Evolutionary conservation across 2,797 vertebrate species (phyloP).

Genomic region (Hyperoplus immaculatus): DNA sequence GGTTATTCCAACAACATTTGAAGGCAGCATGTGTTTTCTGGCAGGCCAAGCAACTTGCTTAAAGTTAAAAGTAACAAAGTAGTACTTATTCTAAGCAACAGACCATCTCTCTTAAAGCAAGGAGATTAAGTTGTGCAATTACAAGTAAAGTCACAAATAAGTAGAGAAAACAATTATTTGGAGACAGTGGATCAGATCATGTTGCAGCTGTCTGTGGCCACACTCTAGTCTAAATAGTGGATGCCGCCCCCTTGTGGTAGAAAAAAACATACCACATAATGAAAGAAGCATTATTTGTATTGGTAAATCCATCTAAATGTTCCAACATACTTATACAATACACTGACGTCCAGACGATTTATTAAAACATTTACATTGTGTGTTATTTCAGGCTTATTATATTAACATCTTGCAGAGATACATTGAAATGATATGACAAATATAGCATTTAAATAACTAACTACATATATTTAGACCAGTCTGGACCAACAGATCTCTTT

Average conservation of each 20-base stretch:
- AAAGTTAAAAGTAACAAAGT: neutral
- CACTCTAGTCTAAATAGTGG: neutral
- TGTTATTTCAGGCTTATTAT: constrained; percentile 59
- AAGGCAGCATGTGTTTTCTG: constrained; percentile 32
- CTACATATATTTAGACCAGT: constrained; percentile 45
- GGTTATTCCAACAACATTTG: constrained; percentile 2
- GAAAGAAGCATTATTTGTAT: neutral
- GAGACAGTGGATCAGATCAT: neutral
- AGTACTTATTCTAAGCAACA: neutral
- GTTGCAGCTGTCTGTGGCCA: neutral
- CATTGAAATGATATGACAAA: constrained; percentile 56
- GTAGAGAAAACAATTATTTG: constrained; percentile 1
- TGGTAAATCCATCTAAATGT: neutral
- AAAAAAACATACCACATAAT: neutral
- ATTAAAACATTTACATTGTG: constrained; percentile 70
- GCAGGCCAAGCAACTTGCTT: neutral
- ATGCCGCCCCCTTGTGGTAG: constrained; percentile 63
- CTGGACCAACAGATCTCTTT: constrained; percentile 26
- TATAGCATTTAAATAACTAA: constrained; percentile 67
- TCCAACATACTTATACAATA: constrained; percentile 2
- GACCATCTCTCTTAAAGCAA: neutral
- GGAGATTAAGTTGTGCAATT: neutral
- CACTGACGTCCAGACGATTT: constrained; percentile 61
- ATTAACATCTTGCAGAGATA: constrained; percentile 59
- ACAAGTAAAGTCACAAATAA: neutral